Conservation (phyloP, 2,113 vertebrate genomes). For the Brienomyrus longianalis region DNA sequence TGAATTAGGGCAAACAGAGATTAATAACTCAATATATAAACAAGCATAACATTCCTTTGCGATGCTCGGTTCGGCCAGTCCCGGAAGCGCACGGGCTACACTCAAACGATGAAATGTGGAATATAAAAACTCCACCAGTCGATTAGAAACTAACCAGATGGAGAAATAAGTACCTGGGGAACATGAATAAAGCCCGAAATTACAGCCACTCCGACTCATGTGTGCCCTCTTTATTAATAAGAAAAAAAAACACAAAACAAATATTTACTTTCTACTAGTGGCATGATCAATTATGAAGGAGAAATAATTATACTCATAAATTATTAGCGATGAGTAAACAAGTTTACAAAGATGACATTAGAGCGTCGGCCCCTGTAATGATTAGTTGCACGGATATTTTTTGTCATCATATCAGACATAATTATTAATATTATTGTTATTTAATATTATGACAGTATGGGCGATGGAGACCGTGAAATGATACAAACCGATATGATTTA, state of each 20-base stretch:
- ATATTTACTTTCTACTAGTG: conserved; percentile 20
- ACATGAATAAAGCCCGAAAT: neutral
- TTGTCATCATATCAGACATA: neutral
- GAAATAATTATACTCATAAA: conserved; percentile 18
- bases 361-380: neutral
- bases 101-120: neutral
- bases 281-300: conserved; percentile 17
- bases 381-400: neutral
- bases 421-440: neutral
- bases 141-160: neutral
- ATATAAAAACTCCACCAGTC: neutral
- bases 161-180: neutral
- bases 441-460: neutral
- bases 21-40: conserved; percentile 10
- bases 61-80: neutral
- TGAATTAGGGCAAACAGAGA: neutral
- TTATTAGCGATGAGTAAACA: conserved; percentile 20
- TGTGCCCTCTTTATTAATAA: neutral
- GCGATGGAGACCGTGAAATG: neutral
- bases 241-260: neutral
- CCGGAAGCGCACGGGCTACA: neutral
- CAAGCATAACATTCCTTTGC: neutral
- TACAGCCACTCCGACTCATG: neutral
- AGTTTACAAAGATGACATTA: conserved; percentile 15
- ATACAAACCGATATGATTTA: neutral